Evolutionary conservation across 2,797 vertebrate species (phyloP).

Genomic region (Sebastes goodei): DNA sequence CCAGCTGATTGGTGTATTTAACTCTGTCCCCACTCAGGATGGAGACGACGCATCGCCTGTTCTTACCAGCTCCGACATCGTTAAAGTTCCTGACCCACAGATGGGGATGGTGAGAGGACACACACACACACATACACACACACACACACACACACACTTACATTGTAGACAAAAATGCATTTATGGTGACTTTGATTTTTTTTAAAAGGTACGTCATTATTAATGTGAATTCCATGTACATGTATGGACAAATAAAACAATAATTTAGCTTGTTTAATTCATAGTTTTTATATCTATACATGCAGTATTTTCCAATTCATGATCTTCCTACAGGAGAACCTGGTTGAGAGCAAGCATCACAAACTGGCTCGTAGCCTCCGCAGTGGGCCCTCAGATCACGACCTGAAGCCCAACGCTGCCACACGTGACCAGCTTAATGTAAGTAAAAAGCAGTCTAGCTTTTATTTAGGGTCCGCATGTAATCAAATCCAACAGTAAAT

Average conservation of each 20-base stretch:
- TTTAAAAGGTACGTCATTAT: not conserved
- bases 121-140: not conserved
- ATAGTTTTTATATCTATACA: not conserved
- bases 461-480: not conserved
- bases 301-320: not conserved
- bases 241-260: not conserved
- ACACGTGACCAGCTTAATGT: conserved; percentile 98
- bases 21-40: conserved; percentile 80
- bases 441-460: conserved; percentile 50
- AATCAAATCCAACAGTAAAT: not conserved
- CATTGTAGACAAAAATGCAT: not conserved
- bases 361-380: conserved; percentile 97
- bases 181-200: not conserved
- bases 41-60: conserved; percentile 91
- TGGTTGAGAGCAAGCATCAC: conserved; percentile 98
- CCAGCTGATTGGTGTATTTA: not conserved
- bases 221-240: not conserved
- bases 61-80: conserved; percentile 93
- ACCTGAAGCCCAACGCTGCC: conserved; percentile 97
- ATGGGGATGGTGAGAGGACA: conserved; percentile 92
- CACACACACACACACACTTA: not conserved
- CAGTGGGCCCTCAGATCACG: conserved; percentile 96
- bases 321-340: conserved; percentile 85
- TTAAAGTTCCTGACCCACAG: conserved; percentile 98
- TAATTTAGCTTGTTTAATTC: not conserved